Evolutionary conservation across 2,888 invertebrate species (phyloP), one percentile per base, ranked within the genome.

Genomic region (Lasioglossum zephyrum): DNA sequence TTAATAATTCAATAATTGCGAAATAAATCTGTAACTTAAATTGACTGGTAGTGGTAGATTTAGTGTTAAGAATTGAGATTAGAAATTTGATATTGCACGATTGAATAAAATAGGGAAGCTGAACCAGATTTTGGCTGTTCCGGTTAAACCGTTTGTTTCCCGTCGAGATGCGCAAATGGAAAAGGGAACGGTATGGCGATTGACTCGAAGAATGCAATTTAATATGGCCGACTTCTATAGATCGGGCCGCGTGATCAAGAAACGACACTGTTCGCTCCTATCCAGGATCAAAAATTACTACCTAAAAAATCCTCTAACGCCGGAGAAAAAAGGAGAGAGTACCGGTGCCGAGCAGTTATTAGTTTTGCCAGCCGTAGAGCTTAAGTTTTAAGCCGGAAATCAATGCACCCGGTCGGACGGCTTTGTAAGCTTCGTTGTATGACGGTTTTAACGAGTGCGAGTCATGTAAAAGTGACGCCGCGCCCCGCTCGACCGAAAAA

Each of bases 381-480:
- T 88, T 88, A 90, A 90, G 90, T 90, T 90, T 91, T 91, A 91
- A 91, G 90, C 91, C 91, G 91, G 91, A 91, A 91, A 91, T 91
- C 90, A 91, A 91, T 91, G 91, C 88, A 85, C 89, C 89, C 90
- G 89, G 87, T 89, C 87, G 89, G 88, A 91, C 88, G 90, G 89
- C 90, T 91, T 91, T 90, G 88, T 88, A 86, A 89, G 88, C 90
- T 89, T 89, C 86, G 85, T 86, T 86, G 89, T 90, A 91, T 91
- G 90, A 91, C 90, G 90, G 89, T 90, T 91, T 91, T 91, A 91
- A 90, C 90, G 90, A 91, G 90, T 88, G 85, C 86, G 86, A 90
- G 90, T 89, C 89, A 87, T 84, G 90, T 86, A 88, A 90, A 90
- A 90, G 88, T 88, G 85, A 88, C 83, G 90, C 88, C 85, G 84